These are phyloP conservation scores for Physella acuta DNA, from an alignment of 1,140 invertebrate genomes.

Conservation along the genomic window DNA sequence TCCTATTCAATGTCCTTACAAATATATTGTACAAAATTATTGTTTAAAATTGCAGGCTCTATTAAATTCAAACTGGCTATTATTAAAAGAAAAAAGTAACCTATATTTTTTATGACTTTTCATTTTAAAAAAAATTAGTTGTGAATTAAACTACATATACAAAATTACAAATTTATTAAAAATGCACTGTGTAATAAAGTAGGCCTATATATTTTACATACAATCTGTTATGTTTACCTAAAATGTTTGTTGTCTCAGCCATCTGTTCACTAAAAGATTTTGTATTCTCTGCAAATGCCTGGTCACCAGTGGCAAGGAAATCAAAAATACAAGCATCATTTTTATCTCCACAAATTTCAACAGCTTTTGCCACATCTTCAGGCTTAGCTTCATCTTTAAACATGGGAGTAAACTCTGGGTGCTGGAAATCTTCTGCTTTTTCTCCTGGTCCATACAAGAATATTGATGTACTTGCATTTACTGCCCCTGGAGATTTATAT, in stretches of 20 bases:
- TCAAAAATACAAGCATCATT: slow-evolving; percentile 35
- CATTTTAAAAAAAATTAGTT: too few relatives aligned
- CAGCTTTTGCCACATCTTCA: slow-evolving; percentile 10
- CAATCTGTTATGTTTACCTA: not conserved
- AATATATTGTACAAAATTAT: too few relatives aligned
- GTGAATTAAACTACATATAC: too few relatives aligned
- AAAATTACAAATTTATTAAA: too few relatives aligned
- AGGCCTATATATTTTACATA: too few relatives aligned
- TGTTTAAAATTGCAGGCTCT: too few relatives aligned
- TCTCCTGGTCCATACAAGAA: slow-evolving; percentile 27
- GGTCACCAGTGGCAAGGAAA: slow-evolving; percentile 30
- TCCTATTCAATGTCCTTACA: too few relatives aligned
- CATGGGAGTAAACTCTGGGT: slow-evolving; percentile 28
- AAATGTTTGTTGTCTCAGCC: not conserved
- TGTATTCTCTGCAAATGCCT: slow-evolving; percentile 25
- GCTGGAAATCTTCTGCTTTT: slow-evolving; percentile 22
- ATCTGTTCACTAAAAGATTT: not conserved
- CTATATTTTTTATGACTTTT: too few relatives aligned
- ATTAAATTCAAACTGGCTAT: too few relatives aligned
- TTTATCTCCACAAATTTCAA: slow-evolving; percentile 24
- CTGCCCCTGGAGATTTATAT: slow-evolving; percentile 33
- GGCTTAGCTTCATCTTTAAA: slow-evolving; percentile 31
- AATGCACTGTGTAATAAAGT: too few relatives aligned
- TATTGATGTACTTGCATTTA: slow-evolving; percentile 22
- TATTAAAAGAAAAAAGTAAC: too few relatives aligned